phyloP scores from a whole-genome alignment of 2,888 invertebrate species.

The Aphidoletes aphidimyza region DNA sequence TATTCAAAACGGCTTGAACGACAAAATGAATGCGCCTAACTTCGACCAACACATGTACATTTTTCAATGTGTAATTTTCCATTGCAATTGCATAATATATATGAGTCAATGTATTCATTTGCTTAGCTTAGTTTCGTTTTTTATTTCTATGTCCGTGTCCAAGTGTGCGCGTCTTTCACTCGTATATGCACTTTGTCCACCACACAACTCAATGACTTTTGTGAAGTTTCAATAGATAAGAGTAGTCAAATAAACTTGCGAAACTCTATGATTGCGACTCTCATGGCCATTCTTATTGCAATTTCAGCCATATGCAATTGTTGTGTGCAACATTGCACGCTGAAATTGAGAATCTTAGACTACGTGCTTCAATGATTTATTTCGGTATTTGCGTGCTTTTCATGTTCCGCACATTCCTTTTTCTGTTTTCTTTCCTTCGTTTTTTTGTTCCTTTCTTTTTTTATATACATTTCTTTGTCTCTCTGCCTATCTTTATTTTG shows the following conservation, averaged over 20 bases:
- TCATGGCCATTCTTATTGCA: slow-evolving; percentile 17
- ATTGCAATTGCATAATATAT: neutral
- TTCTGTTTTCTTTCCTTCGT: neutral
- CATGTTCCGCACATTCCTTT: slow-evolving; percentile 31
- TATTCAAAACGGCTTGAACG: no score
- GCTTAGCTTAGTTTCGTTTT: neutral
- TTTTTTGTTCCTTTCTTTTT: neutral
- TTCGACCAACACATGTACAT: slow-evolving; percentile 6
- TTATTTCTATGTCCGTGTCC: neutral
- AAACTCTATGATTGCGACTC: neutral
- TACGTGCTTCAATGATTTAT: slow-evolving; percentile 19
- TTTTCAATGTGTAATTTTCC: slow-evolving; percentile 15
- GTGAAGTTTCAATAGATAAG: slow-evolving; percentile 33
- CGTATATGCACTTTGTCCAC: slow-evolving; percentile 22
- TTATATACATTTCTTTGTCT: no score
- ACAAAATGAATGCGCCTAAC: slow-evolving; percentile 11
- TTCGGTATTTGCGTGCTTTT: slow-evolving; percentile 6
- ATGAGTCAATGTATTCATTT: neutral
- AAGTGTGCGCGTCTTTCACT: neutral
- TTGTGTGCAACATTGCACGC: neutral
- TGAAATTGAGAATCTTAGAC: slow-evolving; percentile 38
- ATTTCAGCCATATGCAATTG: neutral
- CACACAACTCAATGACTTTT: neutral
- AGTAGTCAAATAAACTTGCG: neutral
- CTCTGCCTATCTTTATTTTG: no score